Percentiles rank a stretch among this genome's conserved stretches.
Conservation (phyloP, 2,888 invertebrate genomes). For the Gari tellinella region DNA sequence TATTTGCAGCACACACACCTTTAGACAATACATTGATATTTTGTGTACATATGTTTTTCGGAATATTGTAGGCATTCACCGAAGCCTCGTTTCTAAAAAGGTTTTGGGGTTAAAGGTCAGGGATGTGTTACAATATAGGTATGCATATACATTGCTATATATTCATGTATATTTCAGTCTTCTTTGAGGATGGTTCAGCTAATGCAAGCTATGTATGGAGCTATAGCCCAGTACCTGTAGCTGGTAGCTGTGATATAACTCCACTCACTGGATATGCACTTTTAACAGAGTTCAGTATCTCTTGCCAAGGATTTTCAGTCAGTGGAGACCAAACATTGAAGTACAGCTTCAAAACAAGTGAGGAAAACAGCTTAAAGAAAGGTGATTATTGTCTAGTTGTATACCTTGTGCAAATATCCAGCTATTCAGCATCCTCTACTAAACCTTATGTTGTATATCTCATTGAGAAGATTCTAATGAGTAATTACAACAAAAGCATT, state of each 20-base stretch:
- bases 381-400: conserved; percentile 8
- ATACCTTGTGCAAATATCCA: background rate
- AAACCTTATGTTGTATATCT: too few relatives aligned
- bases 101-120: too few relatives aligned
- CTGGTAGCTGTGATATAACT: conserved; percentile 23
- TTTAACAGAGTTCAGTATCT: conserved; percentile 35
- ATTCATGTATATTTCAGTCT: conserved; percentile 9
- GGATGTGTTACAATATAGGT: background rate
- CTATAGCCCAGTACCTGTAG: conserved; percentile 25
- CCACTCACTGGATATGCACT: conserved; percentile 42
- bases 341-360: conserved; percentile 30
- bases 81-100: too few relatives aligned
- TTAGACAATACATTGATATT: too few relatives aligned
- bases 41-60: too few relatives aligned
- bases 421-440: too few relatives aligned
- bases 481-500: too few relatives aligned
- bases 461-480: too few relatives aligned
- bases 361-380: conserved; percentile 13
- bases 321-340: conserved; percentile 5
- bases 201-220: background rate
- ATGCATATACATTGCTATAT: background rate
- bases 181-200: conserved; percentile 10
- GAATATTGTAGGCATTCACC: background rate
- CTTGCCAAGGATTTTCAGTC: conserved; percentile 38
- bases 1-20: background rate